phyloP scores from a whole-genome alignment of 2,888 invertebrate genomes.

The Poecilobothrus nobilitatus region DNA sequence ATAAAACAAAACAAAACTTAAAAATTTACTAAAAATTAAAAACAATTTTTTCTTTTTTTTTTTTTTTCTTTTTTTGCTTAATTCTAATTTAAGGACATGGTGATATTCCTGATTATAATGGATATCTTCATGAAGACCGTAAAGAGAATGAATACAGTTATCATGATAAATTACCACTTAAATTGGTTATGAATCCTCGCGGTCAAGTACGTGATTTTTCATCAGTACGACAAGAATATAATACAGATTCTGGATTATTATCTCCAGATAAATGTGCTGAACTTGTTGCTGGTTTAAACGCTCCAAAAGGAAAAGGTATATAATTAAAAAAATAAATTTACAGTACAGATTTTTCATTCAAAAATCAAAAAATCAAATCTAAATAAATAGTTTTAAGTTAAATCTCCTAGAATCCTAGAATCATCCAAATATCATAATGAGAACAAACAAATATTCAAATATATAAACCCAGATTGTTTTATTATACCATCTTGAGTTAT shows the following conservation, averaged over 20 bases:
- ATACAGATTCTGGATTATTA: constrained; percentile 52
- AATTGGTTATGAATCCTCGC: constrained; percentile 68
- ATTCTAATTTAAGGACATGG: constrained; percentile 2
- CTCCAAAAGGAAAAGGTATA: constrained; percentile 71
- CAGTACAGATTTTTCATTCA: no score
- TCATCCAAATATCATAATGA: no score
- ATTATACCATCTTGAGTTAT: no score
- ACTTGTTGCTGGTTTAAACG: constrained; percentile 69
- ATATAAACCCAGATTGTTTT: no score
- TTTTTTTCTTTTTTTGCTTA: neutral
- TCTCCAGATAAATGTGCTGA: constrained; percentile 68
- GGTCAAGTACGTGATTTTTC: constrained; percentile 64
- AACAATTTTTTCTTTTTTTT: neutral
- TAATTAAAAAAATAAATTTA: constrained; percentile 23
- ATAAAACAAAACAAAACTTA: neutral
- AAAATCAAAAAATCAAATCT: no score
- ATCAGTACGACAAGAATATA: constrained; percentile 56
- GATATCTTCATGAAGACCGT: constrained; percentile 24
- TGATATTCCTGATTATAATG: neutral
- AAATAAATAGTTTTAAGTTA: no score
- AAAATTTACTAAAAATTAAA: neutral
- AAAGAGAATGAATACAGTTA: constrained; percentile 34
- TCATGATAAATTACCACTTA: constrained; percentile 46
- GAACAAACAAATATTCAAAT: no score
- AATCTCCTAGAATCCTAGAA: no score